Evolutionary conservation across 2,797 vertebrate species (phyloP).

Genomic region (Phalloptychus januarius): DNA sequence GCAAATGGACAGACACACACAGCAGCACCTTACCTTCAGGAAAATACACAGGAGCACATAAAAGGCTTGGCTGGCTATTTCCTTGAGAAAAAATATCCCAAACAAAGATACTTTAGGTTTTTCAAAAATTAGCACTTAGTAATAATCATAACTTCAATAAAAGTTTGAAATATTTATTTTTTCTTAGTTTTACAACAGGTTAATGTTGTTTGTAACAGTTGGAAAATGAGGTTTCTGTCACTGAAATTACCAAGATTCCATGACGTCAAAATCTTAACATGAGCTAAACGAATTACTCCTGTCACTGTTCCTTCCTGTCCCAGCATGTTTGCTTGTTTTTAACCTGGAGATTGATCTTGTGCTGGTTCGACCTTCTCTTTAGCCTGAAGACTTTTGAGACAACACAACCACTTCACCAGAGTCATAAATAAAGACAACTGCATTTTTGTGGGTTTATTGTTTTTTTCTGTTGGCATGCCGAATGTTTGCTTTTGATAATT

Average conservation of each 20-base stretch:
- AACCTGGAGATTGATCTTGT: constrained; percentile 8
- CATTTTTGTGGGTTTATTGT: background rate
- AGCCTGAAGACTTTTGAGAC: background rate
- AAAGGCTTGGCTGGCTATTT: background rate
- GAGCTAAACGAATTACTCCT: background rate
- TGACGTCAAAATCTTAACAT: background rate
- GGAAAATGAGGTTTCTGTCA: background rate
- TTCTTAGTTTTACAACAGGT: background rate
- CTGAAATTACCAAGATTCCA: background rate
- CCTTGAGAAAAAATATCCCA: background rate
- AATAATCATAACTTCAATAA: background rate
- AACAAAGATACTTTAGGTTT: background rate
- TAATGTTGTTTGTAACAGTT: background rate
- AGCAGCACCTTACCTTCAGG: background rate
- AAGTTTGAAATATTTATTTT: no score
- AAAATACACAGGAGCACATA: background rate
- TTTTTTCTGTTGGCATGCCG: background rate
- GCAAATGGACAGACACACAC: constrained; percentile 7
- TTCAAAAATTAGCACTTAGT: background rate
- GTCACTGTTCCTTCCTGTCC: background rate
- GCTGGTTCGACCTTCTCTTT: background rate
- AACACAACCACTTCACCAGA: background rate
- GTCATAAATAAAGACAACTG: background rate
- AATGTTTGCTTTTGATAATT: background rate
- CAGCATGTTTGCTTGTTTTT: background rate